These are phyloP conservation scores for Crossaster papposus DNA, from an alignment of 53 echinoderm and acorn worm genomes.

Conservation along the genomic window DNA sequence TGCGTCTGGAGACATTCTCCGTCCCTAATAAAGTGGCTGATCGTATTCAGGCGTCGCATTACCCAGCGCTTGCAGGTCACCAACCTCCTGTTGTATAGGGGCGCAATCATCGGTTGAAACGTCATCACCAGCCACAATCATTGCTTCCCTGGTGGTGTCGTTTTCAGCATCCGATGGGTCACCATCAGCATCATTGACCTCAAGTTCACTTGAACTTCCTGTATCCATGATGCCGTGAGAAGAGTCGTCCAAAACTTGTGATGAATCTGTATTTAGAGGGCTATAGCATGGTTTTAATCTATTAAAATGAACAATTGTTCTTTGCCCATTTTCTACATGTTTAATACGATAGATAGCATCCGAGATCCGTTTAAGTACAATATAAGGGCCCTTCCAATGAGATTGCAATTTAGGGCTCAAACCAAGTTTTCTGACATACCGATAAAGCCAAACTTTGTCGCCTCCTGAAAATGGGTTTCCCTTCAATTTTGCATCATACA, in stretches of 20 bases:
- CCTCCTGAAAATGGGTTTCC: conserved; percentile 40
- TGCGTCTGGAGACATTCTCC: neutral
- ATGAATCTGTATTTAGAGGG: neutral
- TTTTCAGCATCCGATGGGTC: neutral
- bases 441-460: conserved; percentile 49
- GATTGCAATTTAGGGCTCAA: conserved; percentile 39
- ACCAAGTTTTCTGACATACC: neutral
- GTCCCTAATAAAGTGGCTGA: neutral
- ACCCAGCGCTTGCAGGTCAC: neutral
- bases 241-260: neutral
- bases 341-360: conserved; percentile 36
- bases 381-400: conserved; percentile 23
- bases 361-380: conserved; percentile 11
- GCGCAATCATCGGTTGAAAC: neutral
- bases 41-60: neutral
- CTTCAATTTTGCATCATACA: conserved; percentile 44
- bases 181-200: neutral
- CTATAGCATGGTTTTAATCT: conserved; percentile 34
- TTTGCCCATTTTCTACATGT: neutral
- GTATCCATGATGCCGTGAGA: neutral
- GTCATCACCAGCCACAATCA: neutral
- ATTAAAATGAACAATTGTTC: conserved; percentile 44
- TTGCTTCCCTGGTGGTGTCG: neutral
- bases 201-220: neutral
- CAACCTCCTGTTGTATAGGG: neutral